Percentiles rank a stretch among this genome's conserved stretches.
phyloP scores from a whole-genome alignment of 2,113 vertebrate genomes.

The Rissa tridactyla region DNA sequence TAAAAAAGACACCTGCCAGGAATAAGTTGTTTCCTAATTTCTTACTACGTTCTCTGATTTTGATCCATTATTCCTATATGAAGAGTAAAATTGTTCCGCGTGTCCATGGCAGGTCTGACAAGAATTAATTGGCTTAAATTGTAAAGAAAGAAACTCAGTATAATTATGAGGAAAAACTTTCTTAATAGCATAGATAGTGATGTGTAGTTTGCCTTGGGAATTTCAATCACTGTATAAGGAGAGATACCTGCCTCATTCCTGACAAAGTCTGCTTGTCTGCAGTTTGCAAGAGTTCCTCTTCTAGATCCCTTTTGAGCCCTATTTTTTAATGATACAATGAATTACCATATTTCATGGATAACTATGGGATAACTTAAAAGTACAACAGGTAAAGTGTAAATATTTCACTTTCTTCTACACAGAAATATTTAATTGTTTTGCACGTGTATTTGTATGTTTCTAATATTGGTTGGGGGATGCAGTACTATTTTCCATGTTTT shows the following conservation, averaged over 20 bases:
- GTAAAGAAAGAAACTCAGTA: neutral
- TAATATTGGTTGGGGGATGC: neutral
- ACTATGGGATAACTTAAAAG: neutral
- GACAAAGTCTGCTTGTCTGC: neutral
- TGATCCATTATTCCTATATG: neutral
- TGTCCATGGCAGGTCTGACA: neutral
- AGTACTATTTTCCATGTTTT: neutral
- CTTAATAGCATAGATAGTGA: neutral
- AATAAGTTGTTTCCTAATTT: neutral
- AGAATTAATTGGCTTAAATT: neutral
- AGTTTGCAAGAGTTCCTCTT: neutral
- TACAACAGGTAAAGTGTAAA: neutral
- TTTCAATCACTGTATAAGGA: neutral
- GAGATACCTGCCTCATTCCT: neutral
- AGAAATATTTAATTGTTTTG: neutral
- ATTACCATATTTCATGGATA: neutral
- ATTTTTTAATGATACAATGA: neutral
- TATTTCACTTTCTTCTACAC: neutral
- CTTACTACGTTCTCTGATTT: neutral
- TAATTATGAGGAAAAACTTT: neutral
- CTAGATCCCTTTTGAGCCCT: neutral
- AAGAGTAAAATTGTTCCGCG: neutral
- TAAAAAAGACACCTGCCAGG: neutral
- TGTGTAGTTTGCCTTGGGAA: neutral
- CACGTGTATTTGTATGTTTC: neutral